phyloP scores from a whole-genome alignment of 2,797 vertebrate genomes.

The Morelia viridis region DNA sequence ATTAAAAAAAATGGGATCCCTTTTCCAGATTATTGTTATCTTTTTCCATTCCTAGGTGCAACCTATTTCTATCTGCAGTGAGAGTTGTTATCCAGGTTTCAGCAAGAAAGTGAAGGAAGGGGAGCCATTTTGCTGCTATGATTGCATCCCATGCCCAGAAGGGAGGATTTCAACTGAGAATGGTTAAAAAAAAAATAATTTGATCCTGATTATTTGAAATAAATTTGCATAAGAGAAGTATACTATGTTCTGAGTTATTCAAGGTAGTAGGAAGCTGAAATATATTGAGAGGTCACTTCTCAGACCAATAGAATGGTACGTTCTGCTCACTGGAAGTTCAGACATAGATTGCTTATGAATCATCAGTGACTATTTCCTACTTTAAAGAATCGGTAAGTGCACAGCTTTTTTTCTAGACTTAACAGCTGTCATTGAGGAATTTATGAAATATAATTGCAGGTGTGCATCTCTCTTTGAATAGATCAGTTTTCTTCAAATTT shows the following conservation, averaged over 20 bases:
- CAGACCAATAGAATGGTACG: background rate
- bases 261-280: background rate
- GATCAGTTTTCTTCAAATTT: background rate
- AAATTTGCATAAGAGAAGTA: background rate
- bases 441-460: background rate
- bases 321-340: background rate
- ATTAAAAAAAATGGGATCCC: background rate
- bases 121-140: constrained; percentile 20
- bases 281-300: background rate
- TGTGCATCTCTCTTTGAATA: background rate
- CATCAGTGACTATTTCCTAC: background rate
- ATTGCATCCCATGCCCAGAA: background rate
- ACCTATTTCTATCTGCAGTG: background rate
- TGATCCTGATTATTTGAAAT: background rate
- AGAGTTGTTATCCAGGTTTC: background rate
- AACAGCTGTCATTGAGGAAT: background rate
- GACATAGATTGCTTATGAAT: background rate
- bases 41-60: background rate
- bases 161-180: background rate
- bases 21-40: background rate
- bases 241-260: background rate
- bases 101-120: background rate
- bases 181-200: background rate
- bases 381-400: background rate
- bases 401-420: background rate